phyloP scores from a whole-genome alignment of 2,888 invertebrate species.

The Thera britannica region DNA sequence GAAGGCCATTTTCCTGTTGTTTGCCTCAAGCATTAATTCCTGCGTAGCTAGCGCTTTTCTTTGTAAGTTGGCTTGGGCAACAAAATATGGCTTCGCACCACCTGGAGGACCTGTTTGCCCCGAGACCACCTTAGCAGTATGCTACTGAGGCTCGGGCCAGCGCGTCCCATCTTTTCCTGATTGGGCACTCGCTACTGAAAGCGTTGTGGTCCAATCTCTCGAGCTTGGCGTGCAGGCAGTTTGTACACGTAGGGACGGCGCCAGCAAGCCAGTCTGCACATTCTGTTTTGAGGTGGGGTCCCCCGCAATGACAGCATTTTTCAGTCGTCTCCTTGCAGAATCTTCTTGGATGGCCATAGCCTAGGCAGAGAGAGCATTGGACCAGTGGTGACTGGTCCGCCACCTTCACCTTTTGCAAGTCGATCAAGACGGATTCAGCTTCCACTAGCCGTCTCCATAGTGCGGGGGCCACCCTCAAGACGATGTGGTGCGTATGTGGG shows the following conservation, averaged over 20 bases:
- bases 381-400: too few species aligned
- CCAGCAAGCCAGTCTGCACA: not conserved
- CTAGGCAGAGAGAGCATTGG: slow-evolving; percentile 30
- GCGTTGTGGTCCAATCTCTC: not conserved
- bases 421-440: too few species aligned
- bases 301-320: slow-evolving; percentile 40
- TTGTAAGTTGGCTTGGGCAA: slow-evolving; percentile 11
- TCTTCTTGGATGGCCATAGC: slow-evolving; percentile 29
- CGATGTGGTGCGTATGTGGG: too few species aligned
- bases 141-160: too few species aligned
- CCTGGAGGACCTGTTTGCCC: too few species aligned
- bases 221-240: not conserved
- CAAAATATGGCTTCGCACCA: not conserved
- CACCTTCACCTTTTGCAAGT: slow-evolving; percentile 2
- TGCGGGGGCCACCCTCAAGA: too few species aligned
- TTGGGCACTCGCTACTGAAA: not conserved
- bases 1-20: slow-evolving; percentile 3
- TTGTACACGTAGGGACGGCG: not conserved
- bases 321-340: slow-evolving; percentile 30
- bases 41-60: slow-evolving; percentile 3
- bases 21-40: not conserved
- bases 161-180: not conserved
- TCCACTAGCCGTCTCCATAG: too few species aligned
- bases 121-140: too few species aligned
- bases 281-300: slow-evolving; percentile 18